These are phyloP conservation scores for Palythoa grandis DNA, from an alignment of 92 coral and sea anemone species.

Conservation along the genomic window DNA sequence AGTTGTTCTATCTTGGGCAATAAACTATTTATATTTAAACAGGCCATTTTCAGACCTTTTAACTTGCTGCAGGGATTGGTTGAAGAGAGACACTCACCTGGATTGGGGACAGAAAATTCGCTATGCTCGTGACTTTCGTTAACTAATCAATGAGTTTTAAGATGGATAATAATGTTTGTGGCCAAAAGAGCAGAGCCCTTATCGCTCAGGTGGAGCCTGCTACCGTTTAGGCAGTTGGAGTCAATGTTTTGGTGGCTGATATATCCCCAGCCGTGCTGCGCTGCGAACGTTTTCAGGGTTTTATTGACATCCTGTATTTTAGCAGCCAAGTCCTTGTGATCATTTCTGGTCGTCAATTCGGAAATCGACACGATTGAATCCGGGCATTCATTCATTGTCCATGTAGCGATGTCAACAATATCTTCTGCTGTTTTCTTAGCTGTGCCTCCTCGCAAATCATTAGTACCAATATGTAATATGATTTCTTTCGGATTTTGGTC, in stretches of 20 bases:
- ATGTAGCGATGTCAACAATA: conserved; percentile 4
- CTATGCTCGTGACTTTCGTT: conserved; percentile 11
- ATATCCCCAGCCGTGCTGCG: conserved; percentile 47
- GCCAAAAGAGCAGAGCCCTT: conserved; percentile 7
- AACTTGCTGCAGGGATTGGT: too few species aligned
- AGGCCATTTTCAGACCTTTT: too few species aligned
- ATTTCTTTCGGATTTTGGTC: conserved; percentile 44
- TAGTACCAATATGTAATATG: conserved; percentile 52
- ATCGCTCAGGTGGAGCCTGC: conserved; percentile 18
- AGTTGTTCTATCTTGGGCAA: too few species aligned
- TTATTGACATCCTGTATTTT: conserved; percentile 1
- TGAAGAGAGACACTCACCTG: too few species aligned
- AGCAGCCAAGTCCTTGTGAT: conserved; percentile 16
- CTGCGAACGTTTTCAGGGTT: conserved; percentile 16
- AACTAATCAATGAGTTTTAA: conserved; percentile 6
- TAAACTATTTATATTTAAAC: too few species aligned
- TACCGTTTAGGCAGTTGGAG: conserved; percentile 1
- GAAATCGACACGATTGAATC: conserved; percentile 33
- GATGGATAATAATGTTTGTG: not conserved
- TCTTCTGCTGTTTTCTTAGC: not conserved
- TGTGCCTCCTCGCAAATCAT: conserved; percentile 12
- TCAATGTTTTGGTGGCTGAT: conserved; percentile 24
- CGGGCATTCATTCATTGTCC: conserved; percentile 9
- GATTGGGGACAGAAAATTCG: too few species aligned
- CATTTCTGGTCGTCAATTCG: too few species aligned